phyloP scores from a whole-genome alignment of 2,888 invertebrate genomes.

The Pogonocherus hispidulus region DNA sequence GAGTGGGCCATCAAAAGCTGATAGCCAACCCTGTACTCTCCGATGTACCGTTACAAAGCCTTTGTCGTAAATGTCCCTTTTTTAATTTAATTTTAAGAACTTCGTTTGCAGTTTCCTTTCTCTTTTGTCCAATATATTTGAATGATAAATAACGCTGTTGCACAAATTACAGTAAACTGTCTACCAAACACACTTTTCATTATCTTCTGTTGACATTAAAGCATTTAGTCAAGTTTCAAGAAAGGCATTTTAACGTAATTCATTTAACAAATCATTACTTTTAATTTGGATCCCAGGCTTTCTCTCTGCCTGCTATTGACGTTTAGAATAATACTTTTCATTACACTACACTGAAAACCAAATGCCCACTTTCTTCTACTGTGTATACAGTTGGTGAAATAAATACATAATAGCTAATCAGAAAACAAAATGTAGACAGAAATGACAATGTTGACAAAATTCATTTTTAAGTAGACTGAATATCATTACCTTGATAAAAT shows the following conservation, averaged over 20 bases:
- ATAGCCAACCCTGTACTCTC: too few species aligned
- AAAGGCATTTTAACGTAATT: constrained; percentile 33
- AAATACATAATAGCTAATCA: neutral
- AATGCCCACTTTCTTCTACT: neutral
- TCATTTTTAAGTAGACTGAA: too few species aligned
- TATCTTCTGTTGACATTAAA: constrained; percentile 33
- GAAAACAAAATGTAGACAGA: too few species aligned
- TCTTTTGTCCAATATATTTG: neutral
- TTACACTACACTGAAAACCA: constrained; percentile 14
- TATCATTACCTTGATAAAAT: too few species aligned
- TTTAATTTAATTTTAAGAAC: constrained; percentile 4
- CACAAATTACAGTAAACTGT: constrained; percentile 34
- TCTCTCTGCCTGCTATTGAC: neutral
- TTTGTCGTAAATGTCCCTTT: neutral
- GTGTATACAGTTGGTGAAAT: neutral
- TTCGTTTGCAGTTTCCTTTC: neutral
- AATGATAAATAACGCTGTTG: constrained; percentile 25
- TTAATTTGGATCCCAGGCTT: constrained; percentile 21
- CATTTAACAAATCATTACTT: constrained; percentile 35
- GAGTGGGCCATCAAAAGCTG: too few species aligned
- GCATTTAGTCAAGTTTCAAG: constrained; percentile 35
- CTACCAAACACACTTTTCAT: constrained; percentile 28
- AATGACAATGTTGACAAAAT: too few species aligned
- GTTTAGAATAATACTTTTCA: constrained; percentile 26
- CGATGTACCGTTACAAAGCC: too few species aligned